These are phyloP conservation scores for Gryllus bimaculatus DNA, from an alignment of 1,140 invertebrate species.

Conservation along the genomic window DNA sequence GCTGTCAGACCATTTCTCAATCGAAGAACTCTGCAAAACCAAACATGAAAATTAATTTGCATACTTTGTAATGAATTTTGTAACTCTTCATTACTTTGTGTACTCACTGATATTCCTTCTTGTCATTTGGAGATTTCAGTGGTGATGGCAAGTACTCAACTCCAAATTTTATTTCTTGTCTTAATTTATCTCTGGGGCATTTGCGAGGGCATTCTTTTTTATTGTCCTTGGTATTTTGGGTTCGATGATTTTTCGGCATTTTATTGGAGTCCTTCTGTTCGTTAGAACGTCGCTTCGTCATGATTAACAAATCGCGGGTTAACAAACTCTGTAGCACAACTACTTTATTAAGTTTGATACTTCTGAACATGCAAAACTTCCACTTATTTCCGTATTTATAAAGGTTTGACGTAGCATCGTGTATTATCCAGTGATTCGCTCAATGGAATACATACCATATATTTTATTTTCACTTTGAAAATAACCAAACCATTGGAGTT, in stretches of 20 bases:
- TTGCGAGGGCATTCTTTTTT: neutral
- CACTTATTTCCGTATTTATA: neutral
- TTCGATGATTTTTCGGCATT: neutral
- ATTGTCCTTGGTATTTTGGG: neutral
- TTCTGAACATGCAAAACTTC: neutral
- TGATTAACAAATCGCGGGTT: neutral
- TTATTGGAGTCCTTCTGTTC: neutral
- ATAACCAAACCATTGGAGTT: too few species aligned
- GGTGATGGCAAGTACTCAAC: slow-evolving; percentile 35
- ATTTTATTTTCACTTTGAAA: too few species aligned
- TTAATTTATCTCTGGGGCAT: neutral
- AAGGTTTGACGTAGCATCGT: too few species aligned
- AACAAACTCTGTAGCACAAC: neutral
- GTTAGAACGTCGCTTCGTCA: neutral
- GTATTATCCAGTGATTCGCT: too few species aligned
- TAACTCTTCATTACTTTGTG: neutral
- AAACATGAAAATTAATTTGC: neutral
- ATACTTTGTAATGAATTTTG: neutral
- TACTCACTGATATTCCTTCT: slow-evolving; percentile 45
- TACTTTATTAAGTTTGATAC: neutral
- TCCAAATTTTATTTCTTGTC: neutral
- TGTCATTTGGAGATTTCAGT: slow-evolving; percentile 46
- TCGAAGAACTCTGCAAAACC: slow-evolving; percentile 45
- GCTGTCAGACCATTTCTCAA: slow-evolving; percentile 57
- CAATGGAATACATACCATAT: too few species aligned